A percentile compares a stretch with the other conserved stretches of the same genome.
Evolutionary conservation across 2,888 invertebrate genomes (phyloP).

Genomic region (Tachina fera): DNA sequence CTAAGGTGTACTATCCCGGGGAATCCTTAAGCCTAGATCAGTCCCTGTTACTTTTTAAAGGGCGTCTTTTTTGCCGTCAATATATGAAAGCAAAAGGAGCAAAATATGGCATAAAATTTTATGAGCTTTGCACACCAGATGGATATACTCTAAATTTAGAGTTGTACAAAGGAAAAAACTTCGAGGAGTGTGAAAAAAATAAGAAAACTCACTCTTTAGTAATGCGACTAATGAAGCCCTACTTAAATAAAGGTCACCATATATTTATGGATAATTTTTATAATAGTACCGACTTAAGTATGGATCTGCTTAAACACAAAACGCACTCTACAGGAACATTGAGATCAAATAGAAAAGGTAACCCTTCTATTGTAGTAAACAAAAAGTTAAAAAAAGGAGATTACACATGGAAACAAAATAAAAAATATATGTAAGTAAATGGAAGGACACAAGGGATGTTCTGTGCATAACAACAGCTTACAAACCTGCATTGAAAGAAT

Average conservation of each 20-base stretch:
- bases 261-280: slow-evolving; percentile 20
- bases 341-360: neutral
- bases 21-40: neutral
- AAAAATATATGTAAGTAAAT: neutral
- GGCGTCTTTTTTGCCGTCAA: neutral
- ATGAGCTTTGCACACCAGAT: slow-evolving; percentile 10
- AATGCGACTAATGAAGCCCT: slow-evolving; percentile 3
- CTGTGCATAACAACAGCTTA: slow-evolving; percentile 22
- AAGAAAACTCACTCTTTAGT: too few species aligned
- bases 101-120: slow-evolving; percentile 15
- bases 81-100: slow-evolving; percentile 13
- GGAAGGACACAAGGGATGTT: slow-evolving; percentile 11
- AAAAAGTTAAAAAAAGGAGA: slow-evolving; percentile 2
- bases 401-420: neutral
- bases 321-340: slow-evolving; percentile 22
- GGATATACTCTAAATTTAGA: slow-evolving; percentile 4
- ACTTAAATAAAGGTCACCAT: slow-evolving; percentile 18
- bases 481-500: slow-evolving; percentile 7
- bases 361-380: neutral
- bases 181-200: slow-evolving; percentile 1
- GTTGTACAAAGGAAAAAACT: slow-evolving; percentile 16
- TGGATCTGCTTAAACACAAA: slow-evolving; percentile 12
- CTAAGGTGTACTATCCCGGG: slow-evolving; percentile 5
- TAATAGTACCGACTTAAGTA: slow-evolving; percentile 5
- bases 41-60: slow-evolving; percentile 4